Percentiles rank a stretch among this genome's conserved stretches.
Conservation (phyloP, 2,888 invertebrate genomes). For the Aspidiotus rigidus region DNA sequence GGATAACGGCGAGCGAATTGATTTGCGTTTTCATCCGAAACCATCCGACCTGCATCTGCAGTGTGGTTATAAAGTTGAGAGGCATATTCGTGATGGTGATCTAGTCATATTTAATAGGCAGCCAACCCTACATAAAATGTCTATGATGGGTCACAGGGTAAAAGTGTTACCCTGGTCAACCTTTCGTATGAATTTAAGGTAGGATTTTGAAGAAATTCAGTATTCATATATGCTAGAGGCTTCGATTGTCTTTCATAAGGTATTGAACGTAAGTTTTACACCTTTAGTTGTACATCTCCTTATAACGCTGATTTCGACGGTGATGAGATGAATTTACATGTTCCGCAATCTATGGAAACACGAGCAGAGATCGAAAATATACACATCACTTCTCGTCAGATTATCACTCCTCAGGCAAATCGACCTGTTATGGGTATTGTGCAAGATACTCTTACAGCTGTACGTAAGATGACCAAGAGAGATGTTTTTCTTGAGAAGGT, state of each 20-base stretch:
- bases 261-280: not conserved
- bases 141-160: slow-evolving; percentile 99
- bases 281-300: slow-evolving; percentile 83
- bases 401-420: slow-evolving; percentile 98
- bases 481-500: slow-evolving; percentile 93
- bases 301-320: slow-evolving; percentile 99
- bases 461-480: slow-evolving; percentile 97
- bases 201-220: not conserved
- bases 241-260: no score
- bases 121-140: slow-evolving; percentile 99
- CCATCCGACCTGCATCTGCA: slow-evolving; percentile 92
- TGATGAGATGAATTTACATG: slow-evolving; percentile 99
- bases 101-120: slow-evolving; percentile 98
- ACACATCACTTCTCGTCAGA: slow-evolving; percentile 92
- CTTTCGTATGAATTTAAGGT: slow-evolving; percentile 93
- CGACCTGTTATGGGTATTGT: slow-evolving; percentile 99
- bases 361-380: slow-evolving; percentile 95
- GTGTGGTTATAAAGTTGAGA: slow-evolving; percentile 79
- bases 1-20: slow-evolving; percentile 97
- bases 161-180: slow-evolving; percentile 99
- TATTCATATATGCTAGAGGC: not conserved
- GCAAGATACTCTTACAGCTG: slow-evolving; percentile 94
- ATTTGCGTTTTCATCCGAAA: slow-evolving; percentile 95
- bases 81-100: slow-evolving; percentile 96
- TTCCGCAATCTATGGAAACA: slow-evolving; percentile 98